Conservation (phyloP, 2,888 invertebrate genomes). For the Zaprionus lineosus region DNA sequence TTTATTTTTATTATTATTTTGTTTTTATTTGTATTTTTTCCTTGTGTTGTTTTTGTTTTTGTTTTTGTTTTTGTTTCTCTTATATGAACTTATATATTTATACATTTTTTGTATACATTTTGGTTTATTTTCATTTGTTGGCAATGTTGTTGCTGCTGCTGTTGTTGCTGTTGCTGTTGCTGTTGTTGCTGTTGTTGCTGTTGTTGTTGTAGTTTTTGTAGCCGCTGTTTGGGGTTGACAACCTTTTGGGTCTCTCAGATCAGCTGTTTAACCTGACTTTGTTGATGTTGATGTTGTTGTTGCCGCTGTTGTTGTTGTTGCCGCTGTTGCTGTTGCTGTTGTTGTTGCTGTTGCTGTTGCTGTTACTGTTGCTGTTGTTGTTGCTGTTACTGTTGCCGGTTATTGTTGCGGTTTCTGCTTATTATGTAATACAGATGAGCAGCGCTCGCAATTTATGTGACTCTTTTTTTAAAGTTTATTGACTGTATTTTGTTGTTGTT, state of each 20-base stretch:
- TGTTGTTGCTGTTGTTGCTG: conserved; percentile 8
- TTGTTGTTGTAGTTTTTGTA: conserved; percentile 7
- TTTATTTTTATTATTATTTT: conserved; percentile 12
- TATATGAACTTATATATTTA: too few relatives aligned
- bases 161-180: conserved; percentile 7
- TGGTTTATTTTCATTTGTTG: conserved; percentile 22
- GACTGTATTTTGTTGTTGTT: conserved; percentile 33
- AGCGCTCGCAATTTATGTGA: conserved; percentile 43
- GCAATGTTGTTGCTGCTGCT: conserved; percentile 36
- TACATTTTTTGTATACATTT: too few relatives aligned
- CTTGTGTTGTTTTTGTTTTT: conserved; percentile 4
- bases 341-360: conserved; percentile 38
- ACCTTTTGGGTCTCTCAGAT: conserved; percentile 52
- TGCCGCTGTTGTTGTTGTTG: conserved; percentile 6
- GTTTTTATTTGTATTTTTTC: conserved; percentile 16
- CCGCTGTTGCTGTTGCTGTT: too few relatives aligned
- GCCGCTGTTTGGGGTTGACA: conserved; percentile 59
- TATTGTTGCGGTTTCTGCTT: conserved; percentile 38
- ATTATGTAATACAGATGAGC: conserved; percentile 64
- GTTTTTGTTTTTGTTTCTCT: too few relatives aligned
- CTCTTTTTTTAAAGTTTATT: conserved; percentile 48
- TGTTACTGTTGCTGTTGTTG: conserved; percentile 24
- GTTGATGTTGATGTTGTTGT: conserved; percentile 12
- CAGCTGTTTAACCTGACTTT: conserved; percentile 56
- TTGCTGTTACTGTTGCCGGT: conserved; percentile 26